These are phyloP conservation scores for Stratiomys singularior DNA, from an alignment of 2,888 invertebrate species.

Conservation along the genomic window DNA sequence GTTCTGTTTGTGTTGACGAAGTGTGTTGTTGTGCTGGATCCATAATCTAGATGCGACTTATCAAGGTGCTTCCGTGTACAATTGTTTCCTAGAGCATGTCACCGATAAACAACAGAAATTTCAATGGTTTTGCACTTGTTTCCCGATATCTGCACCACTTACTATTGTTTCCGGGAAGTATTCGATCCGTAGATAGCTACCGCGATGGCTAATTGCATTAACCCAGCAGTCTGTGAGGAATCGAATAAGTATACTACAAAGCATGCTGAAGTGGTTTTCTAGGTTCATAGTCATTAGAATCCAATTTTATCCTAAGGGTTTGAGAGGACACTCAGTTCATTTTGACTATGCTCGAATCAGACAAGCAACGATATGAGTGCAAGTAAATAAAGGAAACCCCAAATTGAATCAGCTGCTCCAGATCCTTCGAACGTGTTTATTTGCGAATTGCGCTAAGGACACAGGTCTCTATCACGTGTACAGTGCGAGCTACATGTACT, in stretches of 20 bases:
- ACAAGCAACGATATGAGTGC: no score
- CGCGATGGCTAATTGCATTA: slow-evolving; percentile 2
- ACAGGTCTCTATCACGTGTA: no score
- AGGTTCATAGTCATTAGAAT: no score
- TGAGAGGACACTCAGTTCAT: no score
- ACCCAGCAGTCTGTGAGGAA: not conserved
- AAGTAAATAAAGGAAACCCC: no score
- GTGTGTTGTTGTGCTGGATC: slow-evolving; percentile 22
- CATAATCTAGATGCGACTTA: not conserved
- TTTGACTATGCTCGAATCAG: no score
- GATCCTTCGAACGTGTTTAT: no score
- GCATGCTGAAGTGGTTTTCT: not conserved
- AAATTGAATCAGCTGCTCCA: no score
- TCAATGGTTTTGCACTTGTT: not conserved
- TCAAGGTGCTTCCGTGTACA: slow-evolving; percentile 25
- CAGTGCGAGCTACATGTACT: no score
- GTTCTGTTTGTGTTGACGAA: slow-evolving; percentile 18
- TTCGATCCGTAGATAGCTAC: not conserved
- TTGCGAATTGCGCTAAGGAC: no score
- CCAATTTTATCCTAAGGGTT: no score
- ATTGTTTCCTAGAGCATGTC: slow-evolving; percentile 9
- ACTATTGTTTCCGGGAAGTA: not conserved
- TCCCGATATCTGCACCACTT: not conserved
- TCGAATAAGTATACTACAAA: not conserved
- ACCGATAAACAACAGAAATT: not conserved